These are phyloP conservation scores for Dichetophora obliterata DNA, from an alignment of 2,888 invertebrate species.

Conservation along the genomic window DNA sequence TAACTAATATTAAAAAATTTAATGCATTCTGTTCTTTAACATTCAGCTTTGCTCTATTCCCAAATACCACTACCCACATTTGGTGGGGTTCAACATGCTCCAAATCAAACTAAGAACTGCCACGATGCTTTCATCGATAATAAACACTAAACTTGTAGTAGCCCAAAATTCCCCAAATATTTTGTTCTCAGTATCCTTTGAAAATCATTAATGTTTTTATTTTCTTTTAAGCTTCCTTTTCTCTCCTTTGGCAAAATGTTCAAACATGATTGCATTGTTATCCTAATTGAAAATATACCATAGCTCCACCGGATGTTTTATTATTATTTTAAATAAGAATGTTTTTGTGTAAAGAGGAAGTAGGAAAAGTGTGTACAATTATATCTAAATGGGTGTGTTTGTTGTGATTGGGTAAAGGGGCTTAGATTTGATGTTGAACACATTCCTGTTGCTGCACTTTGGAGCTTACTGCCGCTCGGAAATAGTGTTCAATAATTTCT, in stretches of 20 bases:
- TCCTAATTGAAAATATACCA: neutral
- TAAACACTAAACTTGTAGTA: no score
- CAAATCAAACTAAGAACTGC: no score
- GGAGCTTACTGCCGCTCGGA: neutral
- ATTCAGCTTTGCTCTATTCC: no score
- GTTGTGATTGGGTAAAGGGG: no score
- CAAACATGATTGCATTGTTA: neutral
- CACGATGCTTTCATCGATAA: no score
- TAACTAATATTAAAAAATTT: no score
- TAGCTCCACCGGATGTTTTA: neutral
- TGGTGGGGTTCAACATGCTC: no score
- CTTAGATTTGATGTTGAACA: neutral
- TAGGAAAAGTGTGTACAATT: neutral
- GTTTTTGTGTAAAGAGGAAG: neutral
- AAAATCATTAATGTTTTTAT: no score
- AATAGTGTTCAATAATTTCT: neutral
- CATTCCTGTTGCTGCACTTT: neutral
- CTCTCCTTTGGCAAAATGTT: neutral
- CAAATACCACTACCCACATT: no score
- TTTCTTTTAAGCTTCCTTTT: neutral
- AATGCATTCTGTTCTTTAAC: no score
- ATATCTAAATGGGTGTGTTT: neutral
- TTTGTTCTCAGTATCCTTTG: no score
- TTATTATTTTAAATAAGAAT: neutral
- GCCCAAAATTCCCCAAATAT: no score